Percentiles rank a stretch among this genome's conserved stretches.
Conservation (phyloP, 1,140 invertebrate genomes). For the Drosophila nikananu region DNA sequence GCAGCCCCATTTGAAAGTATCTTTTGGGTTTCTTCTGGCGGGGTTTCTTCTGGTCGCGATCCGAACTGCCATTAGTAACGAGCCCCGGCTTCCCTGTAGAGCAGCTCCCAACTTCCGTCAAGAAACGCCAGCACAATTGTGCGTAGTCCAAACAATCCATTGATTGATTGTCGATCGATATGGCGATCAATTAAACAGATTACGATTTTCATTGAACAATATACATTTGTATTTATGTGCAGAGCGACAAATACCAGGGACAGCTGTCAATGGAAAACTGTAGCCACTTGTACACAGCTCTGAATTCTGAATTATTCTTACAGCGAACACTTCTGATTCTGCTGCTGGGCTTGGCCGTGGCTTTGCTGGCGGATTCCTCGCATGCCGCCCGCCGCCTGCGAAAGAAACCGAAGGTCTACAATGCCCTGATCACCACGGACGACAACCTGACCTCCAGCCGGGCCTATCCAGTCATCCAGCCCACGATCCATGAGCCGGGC, state of each 20-base stretch:
- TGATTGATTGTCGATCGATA: slow-evolving; percentile 76
- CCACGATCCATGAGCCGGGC: slow-evolving; percentile 87
- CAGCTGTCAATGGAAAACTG: slow-evolving; percentile 28
- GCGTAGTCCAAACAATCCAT: slow-evolving; percentile 71
- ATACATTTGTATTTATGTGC: slow-evolving; percentile 5
- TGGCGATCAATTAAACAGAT: slow-evolving; percentile 74
- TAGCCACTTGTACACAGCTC: background rate
- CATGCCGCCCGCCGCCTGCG: slow-evolving; percentile 80
- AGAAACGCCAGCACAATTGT: slow-evolving; percentile 50
- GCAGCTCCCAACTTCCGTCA: slow-evolving; percentile 69
- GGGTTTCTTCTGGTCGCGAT: slow-evolving; percentile 34
- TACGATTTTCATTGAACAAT: slow-evolving; percentile 55
- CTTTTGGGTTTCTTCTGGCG: slow-evolving; percentile 35
- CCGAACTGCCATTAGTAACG: slow-evolving; percentile 54
- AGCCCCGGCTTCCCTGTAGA: slow-evolving; percentile 58
- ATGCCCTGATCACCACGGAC: slow-evolving; percentile 91
- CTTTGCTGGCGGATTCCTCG: slow-evolving; percentile 39
- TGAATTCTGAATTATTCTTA: slow-evolving; percentile 21
- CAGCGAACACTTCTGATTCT: slow-evolving; percentile 53
- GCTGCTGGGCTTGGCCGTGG: slow-evolving; percentile 48
- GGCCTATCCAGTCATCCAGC: slow-evolving; percentile 90
- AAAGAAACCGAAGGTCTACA: slow-evolving; percentile 90
- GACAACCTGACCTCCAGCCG: slow-evolving; percentile 90
- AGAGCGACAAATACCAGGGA: slow-evolving; percentile 62
- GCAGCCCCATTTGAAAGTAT: slow-evolving; percentile 73